Conservation (phyloP, 2,888 invertebrate species). For the Argynnis bischoffii region DNA sequence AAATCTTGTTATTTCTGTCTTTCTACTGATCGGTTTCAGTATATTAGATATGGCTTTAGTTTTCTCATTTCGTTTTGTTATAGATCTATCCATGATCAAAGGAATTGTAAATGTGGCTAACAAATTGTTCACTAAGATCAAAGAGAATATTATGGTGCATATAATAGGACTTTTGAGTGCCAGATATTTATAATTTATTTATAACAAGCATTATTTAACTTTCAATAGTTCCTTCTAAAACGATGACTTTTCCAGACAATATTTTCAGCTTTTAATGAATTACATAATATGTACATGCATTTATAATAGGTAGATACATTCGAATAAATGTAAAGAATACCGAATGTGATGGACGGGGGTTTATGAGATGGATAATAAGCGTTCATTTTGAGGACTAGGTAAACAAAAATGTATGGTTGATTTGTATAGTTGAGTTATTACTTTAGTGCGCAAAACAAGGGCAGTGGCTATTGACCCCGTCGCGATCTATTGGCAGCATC, state of each 20-base stretch:
- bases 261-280: background rate
- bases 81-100: slow-evolving; percentile 15
- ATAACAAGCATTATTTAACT: background rate
- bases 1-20: too few relatives aligned
- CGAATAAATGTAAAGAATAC: slow-evolving; percentile 47
- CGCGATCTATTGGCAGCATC: slow-evolving; percentile 76
- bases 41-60: background rate
- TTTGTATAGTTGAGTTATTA: slow-evolving; percentile 57
- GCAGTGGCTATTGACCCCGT: slow-evolving; percentile 81
- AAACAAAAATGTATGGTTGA: slow-evolving; percentile 49
- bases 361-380: too few relatives aligned
- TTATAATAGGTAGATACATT: slow-evolving; percentile 31
- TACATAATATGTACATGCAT: slow-evolving; percentile 44
- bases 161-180: background rate
- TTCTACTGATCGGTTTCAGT: too few relatives aligned
- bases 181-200: slow-evolving; percentile 10
- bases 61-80: slow-evolving; percentile 5
- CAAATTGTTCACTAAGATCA: slow-evolving; percentile 15
- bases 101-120: slow-evolving; percentile 13
- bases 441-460: slow-evolving; percentile 78
- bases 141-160: slow-evolving; percentile 1
- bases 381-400: slow-evolving; percentile 47
- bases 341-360: slow-evolving; percentile 52
- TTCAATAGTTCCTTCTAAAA: background rate
- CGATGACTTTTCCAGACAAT: background rate